These are phyloP conservation scores for Spondyliosoma cantharus DNA, from an alignment of 2,797 vertebrate species.

Conservation along the genomic window DNA sequence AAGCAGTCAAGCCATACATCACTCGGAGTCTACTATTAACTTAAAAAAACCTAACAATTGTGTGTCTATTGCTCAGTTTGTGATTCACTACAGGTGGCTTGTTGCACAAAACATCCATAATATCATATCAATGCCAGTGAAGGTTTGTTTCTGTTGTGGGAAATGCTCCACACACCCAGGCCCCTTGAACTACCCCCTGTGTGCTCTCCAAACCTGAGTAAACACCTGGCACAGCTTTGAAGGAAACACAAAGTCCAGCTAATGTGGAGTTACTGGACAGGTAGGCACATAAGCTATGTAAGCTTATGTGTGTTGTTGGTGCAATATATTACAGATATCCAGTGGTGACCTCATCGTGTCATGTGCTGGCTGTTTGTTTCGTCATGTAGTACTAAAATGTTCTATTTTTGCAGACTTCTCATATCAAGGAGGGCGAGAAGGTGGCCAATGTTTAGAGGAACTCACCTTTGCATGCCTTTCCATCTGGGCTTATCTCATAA, in stretches of 20 bases:
- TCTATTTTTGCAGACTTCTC: background rate
- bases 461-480: constrained; percentile 94
- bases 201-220: constrained; percentile 7
- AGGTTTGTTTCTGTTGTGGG: constrained; percentile 22
- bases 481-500: constrained; percentile 90
- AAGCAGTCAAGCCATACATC: no score
- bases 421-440: background rate
- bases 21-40: background rate
- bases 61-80: background rate
- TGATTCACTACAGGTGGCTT: constrained; percentile 1
- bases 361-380: background rate
- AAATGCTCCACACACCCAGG: constrained; percentile 22
- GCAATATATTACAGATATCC: background rate
- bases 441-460: background rate
- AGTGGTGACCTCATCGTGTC: background rate
- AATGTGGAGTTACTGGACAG: background rate
- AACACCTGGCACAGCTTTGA: constrained; percentile 23
- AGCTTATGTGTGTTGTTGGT: constrained; percentile 6
- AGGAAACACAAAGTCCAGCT: background rate
- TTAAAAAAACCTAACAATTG: background rate
- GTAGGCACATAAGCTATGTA: background rate
- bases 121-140: constrained; percentile 1
- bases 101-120: constrained; percentile 26
- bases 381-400: background rate
- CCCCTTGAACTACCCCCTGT: constrained; percentile 17